Evolutionary conservation across 1,140 invertebrate genomes (phyloP).

Genomic region (Leptonema lineaticorne): DNA sequence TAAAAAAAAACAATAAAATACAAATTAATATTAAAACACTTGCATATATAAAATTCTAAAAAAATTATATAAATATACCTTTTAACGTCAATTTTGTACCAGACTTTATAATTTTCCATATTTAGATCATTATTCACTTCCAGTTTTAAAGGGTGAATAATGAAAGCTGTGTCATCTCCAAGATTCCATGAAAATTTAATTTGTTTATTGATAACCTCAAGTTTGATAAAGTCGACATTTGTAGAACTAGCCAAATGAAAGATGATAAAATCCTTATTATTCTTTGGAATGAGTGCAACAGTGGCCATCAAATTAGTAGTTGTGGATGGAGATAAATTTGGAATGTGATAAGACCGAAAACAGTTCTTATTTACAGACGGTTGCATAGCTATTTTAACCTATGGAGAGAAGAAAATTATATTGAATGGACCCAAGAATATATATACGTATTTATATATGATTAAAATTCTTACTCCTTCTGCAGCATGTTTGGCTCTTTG

Average conservation of each 20-base stretch:
- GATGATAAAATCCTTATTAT: constrained; percentile 41
- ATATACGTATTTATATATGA: background rate
- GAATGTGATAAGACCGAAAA: constrained; percentile 69
- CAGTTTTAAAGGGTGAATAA: constrained; percentile 60
- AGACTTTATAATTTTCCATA: constrained; percentile 49
- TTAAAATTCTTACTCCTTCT: constrained; percentile 69
- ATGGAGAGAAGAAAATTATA: no score
- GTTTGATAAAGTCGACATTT: constrained; percentile 72
- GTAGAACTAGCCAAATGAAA: constrained; percentile 46
- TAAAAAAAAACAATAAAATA: constrained; percentile 17
- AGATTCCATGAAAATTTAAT: constrained; percentile 77
- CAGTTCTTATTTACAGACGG: constrained; percentile 66
- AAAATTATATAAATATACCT: constrained; percentile 49
- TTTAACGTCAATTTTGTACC: constrained; percentile 51
- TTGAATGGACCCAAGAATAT: background rate
- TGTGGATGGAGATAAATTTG: constrained; percentile 64
- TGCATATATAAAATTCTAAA: no score
- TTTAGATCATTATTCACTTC: constrained; percentile 17
- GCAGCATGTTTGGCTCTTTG: constrained; percentile 77
- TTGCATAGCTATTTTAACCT: constrained; percentile 81
- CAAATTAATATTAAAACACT: background rate
- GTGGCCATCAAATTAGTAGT: constrained; percentile 70
- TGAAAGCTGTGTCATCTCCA: constrained; percentile 65
- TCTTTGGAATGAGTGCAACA: constrained; percentile 60
- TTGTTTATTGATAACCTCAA: constrained; percentile 76